Conservation (phyloP, 2,888 invertebrate genomes). For the Crematogaster levior region DNA sequence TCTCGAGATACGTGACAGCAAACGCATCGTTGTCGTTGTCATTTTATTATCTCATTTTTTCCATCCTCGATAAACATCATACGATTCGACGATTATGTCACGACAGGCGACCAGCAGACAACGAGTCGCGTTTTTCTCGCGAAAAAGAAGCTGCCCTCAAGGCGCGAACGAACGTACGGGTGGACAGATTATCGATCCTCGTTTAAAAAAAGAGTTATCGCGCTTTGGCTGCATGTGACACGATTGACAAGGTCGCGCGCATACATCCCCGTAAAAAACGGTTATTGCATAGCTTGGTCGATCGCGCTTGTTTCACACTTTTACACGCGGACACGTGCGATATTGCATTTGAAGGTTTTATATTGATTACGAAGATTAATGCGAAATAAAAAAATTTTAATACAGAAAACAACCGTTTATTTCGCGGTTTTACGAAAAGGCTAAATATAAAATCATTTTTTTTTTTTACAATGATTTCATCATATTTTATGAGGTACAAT, state of each 20-base stretch:
- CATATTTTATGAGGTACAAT: background rate
- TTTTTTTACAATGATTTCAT: background rate
- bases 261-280: constrained; percentile 48
- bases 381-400: constrained; percentile 23
- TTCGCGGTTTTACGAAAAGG: background rate
- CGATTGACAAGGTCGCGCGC: constrained; percentile 62
- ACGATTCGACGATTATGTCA: constrained; percentile 27
- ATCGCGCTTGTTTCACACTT: constrained; percentile 56
- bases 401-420: background rate
- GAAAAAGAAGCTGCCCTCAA: constrained; percentile 23
- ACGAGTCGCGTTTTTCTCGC: constrained; percentile 18
- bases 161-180: constrained; percentile 28
- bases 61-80: background rate
- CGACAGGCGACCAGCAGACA: background rate
- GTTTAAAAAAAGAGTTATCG: constrained; percentile 39
- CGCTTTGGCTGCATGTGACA: constrained; percentile 48
- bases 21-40: background rate
- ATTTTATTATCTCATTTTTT: constrained; percentile 10
- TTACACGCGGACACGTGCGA: background rate
- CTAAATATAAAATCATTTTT: background rate
- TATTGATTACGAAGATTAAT: constrained; percentile 21
- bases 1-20: background rate
- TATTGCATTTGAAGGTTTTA: background rate
- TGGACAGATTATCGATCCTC: constrained; percentile 51
- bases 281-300: constrained; percentile 50